Evolutionary conservation across 2,888 invertebrate genomes (phyloP).

Genomic region (Osmoderma eremita): DNA sequence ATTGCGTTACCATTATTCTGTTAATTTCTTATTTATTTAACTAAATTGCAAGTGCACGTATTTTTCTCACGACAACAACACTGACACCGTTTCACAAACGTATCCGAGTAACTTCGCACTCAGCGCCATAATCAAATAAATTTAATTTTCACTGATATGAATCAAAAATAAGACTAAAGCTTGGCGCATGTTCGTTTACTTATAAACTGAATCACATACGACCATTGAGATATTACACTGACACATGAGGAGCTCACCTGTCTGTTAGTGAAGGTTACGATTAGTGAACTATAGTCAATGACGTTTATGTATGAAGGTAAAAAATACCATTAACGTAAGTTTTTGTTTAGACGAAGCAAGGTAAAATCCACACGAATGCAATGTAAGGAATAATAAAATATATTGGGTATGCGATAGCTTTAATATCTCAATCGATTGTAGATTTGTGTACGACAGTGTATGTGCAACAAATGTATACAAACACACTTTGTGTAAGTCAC

Average conservation of each 20-base stretch:
- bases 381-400: not conserved
- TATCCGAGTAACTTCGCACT: too few species aligned
- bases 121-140: too few species aligned
- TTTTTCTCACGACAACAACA: conserved; percentile 9
- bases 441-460: too few species aligned
- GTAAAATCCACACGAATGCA: not conserved
- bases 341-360: conserved; percentile 10
- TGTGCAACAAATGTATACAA: too few species aligned
- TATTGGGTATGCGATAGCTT: too few species aligned
- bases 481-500: too few species aligned
- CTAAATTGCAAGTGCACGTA: not conserved
- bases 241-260: conserved; percentile 20
- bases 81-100: conserved; percentile 15
- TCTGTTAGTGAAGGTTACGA: conserved; percentile 28
- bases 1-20: conserved; percentile 11
- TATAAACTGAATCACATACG: conserved; percentile 19
- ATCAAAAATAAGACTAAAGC: conserved; percentile 11
- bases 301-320: conserved; percentile 21
- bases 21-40: conserved; percentile 8
- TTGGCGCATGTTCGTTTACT: conserved; percentile 20
- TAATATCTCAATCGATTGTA: too few species aligned
- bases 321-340: conserved; percentile 15
- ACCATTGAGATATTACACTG: conserved; percentile 23
- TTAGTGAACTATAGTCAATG: conserved; percentile 28
- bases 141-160: too few species aligned